Evolutionary conservation across 2,888 invertebrate species (phyloP), one percentile per base, ranked within the genome.

Genomic region (Drosophila buzzatii): DNA sequence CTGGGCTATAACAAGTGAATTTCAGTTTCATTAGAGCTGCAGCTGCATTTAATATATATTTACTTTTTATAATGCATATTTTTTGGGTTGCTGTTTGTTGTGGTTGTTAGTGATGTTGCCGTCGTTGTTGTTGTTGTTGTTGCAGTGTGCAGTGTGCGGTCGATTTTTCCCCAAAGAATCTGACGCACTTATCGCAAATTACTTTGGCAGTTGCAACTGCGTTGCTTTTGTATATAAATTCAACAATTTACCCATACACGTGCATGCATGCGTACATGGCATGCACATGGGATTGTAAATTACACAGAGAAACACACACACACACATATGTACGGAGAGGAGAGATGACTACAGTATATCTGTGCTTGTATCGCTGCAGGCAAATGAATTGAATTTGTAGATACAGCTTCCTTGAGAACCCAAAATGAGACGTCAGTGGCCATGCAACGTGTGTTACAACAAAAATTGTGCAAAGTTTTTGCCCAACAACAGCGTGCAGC

Each of bases 181-280:
- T 88, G 78, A 90, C 86, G 90, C 87, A 87, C 87, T 87, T 87
- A 87, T 87, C 90, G 87, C 87, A 87, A 86, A 90, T 87, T 90
- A 87, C 90, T 87, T 87, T 87, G 82, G 90, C 90, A 90, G 89
- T 86, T 89, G 81, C 83, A 90, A 73, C 76, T 70, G 72, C 79
- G 81, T 72, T 85, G 83, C 85, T 77, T 85, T 85, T 85, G 81
- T 85, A 78, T 85, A 85, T 88, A 85, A 84, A 89, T 86, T 89
- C 82, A 81, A 82, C 84, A 86, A 89, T 86, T 88, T 88, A 78
- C 84, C 57, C 79, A 87, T 76, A 80, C 77, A 87, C 74, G 59
- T 73, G 65, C 79, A 82, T 59, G 79, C 73, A 83, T 76, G 73
- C 72, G 61, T 72, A 69, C 65, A 73, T 67, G 51, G 59, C 72